Evolutionary conservation across 2,888 invertebrate genomes (phyloP).

Genomic region (Drosophila birchii): DNA sequence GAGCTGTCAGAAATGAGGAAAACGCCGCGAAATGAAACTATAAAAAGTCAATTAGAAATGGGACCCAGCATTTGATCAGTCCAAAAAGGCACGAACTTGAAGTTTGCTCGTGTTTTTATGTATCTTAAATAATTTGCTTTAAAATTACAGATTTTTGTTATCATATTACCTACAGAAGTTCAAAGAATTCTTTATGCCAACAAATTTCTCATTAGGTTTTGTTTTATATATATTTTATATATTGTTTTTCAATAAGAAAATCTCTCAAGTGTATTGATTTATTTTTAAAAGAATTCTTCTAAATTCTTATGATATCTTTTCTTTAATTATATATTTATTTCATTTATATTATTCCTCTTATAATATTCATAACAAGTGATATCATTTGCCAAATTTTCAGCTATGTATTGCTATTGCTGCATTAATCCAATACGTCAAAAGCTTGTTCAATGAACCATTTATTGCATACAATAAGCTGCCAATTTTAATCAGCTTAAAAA

Average conservation of each 20-base stretch:
- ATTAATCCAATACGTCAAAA: not conserved
- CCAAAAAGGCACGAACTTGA: not conserved
- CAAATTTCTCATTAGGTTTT: not conserved
- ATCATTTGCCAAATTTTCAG: constrained; percentile 1
- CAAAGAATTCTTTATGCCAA: not conserved
- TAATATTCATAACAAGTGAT: constrained; percentile 1
- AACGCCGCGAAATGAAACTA: constrained; percentile 12
- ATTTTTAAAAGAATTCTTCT: not conserved
- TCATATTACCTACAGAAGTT: not conserved
- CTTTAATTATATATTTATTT: not conserved
- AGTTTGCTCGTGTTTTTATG: not conserved
- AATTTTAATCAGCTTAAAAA: constrained; percentile 16
- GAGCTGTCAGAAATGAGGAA: constrained; percentile 12
- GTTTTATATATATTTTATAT: not conserved
- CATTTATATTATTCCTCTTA: not conserved
- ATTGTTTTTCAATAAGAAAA: not conserved
- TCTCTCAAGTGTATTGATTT: not conserved
- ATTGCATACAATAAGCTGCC: constrained; percentile 16
- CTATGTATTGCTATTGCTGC: not conserved
- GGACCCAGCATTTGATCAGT: not conserved
- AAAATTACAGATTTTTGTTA: no score
- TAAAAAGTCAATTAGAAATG: constrained; percentile 28
- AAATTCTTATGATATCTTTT: not conserved
- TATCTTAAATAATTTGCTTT: not conserved
- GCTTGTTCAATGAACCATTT: constrained; percentile 1